Evolutionary conservation across 2,888 invertebrate species (phyloP).

Genomic region (Luperina testacea): DNA sequence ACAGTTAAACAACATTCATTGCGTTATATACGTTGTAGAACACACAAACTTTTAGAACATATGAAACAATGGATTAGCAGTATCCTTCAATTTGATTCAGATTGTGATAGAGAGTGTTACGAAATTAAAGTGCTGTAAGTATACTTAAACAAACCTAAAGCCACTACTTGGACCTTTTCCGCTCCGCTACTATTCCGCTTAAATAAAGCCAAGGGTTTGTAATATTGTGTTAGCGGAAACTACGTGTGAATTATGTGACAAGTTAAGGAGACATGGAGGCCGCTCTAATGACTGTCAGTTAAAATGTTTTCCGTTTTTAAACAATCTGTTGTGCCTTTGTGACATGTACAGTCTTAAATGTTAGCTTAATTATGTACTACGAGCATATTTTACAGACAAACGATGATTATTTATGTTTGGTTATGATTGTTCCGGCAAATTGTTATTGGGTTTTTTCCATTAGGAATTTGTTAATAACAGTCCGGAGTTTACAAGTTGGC

Average conservation of each 20-base stretch:
- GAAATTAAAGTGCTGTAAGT: not conserved
- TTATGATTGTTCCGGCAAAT: not conserved
- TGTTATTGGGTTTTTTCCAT: too few species aligned
- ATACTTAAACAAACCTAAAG: not conserved
- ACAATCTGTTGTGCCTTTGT: not conserved
- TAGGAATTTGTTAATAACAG: too few species aligned
- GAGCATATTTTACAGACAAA: not conserved
- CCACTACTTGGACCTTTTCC: not conserved
- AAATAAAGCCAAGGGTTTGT: slow-evolving; percentile 4
- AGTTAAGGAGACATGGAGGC: slow-evolving; percentile 49
- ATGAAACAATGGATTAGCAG: too few species aligned
- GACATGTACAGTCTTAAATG: not conserved
- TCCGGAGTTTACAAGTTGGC: too few species aligned
- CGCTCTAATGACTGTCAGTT: slow-evolving; percentile 12
- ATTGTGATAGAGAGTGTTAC: not conserved
- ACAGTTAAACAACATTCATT: too few species aligned
- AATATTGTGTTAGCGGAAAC: slow-evolving; percentile 45
- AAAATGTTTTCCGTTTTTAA: slow-evolving; percentile 23
- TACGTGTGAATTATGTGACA: slow-evolving; percentile 64
- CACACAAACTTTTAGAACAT: too few species aligned
- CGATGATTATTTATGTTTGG: not conserved
- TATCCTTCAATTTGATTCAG: not conserved
- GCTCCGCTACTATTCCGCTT: not conserved
- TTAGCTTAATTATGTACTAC: not conserved
- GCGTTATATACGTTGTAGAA: too few species aligned